phyloP scores from a whole-genome alignment of 2,888 invertebrate genomes.

The Ophion ventricosus region DNA sequence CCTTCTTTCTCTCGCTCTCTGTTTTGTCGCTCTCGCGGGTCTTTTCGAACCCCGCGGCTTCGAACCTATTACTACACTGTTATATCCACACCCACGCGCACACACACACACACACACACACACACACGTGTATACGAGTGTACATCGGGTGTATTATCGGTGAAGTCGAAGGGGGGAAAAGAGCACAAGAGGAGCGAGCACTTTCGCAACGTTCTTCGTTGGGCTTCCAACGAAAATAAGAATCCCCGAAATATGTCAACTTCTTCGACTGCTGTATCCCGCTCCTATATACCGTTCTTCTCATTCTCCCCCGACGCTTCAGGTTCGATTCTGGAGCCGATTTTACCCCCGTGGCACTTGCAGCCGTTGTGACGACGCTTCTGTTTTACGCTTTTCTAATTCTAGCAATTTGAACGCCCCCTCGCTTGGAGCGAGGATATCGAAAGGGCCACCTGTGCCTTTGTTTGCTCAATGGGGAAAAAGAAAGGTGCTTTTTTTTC shows the following conservation, averaged over 20 bases:
- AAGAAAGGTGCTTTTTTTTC: too few species aligned
- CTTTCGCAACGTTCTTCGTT: constrained; percentile 34
- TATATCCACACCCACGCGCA: neutral
- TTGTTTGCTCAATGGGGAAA: too few species aligned
- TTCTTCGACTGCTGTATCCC: constrained; percentile 17
- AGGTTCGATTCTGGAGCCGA: too few species aligned
- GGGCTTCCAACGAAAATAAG: constrained; percentile 35
- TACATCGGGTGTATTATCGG: constrained; percentile 59
- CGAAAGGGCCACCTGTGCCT: too few species aligned
- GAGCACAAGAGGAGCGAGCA: neutral
- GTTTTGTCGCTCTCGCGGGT: constrained; percentile 59
- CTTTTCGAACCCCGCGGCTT: constrained; percentile 68
- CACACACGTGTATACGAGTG: neutral
- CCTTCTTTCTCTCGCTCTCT: constrained; percentile 52
- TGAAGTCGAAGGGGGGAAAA: constrained; percentile 7
- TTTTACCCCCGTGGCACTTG: too few species aligned
- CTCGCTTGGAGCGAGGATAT: too few species aligned
- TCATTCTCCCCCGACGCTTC: neutral
- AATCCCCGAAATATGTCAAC: constrained; percentile 37
- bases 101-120: neutral
- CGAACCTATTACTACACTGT: constrained; percentile 52
- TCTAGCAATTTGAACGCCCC: too few species aligned
- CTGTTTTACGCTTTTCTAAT: too few species aligned
- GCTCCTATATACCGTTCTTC: constrained; percentile 26
- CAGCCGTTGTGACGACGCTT: too few species aligned